Base-by-base conservation (phyloP, 2,797 vertebrate genomes). In the Sebastes elongatus region DNA sequence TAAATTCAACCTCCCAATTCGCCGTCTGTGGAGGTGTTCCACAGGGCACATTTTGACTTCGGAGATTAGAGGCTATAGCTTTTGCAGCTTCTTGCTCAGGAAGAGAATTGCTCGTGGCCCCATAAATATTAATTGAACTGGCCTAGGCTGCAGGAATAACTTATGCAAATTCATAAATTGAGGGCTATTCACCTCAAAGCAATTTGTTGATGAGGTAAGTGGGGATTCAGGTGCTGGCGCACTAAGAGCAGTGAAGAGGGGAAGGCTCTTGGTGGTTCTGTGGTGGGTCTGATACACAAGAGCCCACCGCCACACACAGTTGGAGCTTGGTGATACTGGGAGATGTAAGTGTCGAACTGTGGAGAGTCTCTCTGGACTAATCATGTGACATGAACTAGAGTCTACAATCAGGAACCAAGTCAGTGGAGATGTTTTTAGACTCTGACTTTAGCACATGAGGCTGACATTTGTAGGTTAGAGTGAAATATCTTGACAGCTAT, bases 161-260 rank as follows among this genome's bases (percentile, higher is more conserved):
- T 88, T 92, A 94, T 93, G 92, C 83, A 92, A 93, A 93, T 92
- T 80, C 57, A 52, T 68, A 92, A 91, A 93, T 93, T 84, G 89
- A 93, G 86, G 85, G 87, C 89, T 87, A 83, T 93, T 94, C 92
- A 89, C 91, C 91, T 93, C 89, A 90, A 86, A 93, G 88, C 89
- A 92, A 92, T 94, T 92, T 90, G 91, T 90, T 93, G 93, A 93
- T 93, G 89, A 85, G 89, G 83, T 91, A 92, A 93, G 87, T 93
- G 88, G 86, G 61, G 84, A 92, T 82, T 83, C 71, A 46, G 76
- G 71, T 72, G 69, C 59, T 10, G 55, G 73, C 62, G 65, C 28
- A 56, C 33, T 69, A 72, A 84, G 80, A 76, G 76, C 70, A 60
- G 68, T 62, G 67, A 75, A 71, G 85, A 84, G 78, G 80, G 60